Conservation (phyloP, 2,888 invertebrate genomes). For the Leptogaster cylindrica region DNA sequence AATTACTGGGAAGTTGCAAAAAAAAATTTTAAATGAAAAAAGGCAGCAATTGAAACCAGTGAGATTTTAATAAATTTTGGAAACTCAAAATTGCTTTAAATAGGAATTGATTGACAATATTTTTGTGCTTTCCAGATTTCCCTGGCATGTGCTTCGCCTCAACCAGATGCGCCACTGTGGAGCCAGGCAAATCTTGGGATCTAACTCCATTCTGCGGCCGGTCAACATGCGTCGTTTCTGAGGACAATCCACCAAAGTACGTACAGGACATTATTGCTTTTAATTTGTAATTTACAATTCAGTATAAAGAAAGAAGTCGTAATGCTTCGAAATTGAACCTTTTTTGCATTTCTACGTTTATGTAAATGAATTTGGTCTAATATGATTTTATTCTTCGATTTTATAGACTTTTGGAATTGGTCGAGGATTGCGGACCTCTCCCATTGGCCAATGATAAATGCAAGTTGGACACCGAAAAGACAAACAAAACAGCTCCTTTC, state of each 20-base stretch:
- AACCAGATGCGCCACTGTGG: slow-evolving; percentile 85
- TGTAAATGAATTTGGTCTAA: too few species aligned
- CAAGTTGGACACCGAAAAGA: slow-evolving; percentile 83
- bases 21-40: not conserved
- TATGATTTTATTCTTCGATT: slow-evolving; percentile 17
- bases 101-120: not conserved
- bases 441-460: slow-evolving; percentile 87
- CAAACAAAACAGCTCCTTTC: slow-evolving; percentile 88
- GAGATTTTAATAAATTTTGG: not conserved
- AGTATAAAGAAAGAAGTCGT: not conserved
- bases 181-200: slow-evolving; percentile 85
- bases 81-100: slow-evolving; percentile 14
- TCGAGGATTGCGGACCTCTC: slow-evolving; percentile 88
- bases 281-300: too few species aligned
- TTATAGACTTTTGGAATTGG: slow-evolving; percentile 76
- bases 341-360: too few species aligned
- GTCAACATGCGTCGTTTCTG: slow-evolving; percentile 80
- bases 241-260: slow-evolving; percentile 71
- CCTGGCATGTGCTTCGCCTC: slow-evolving; percentile 92
- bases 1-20: too few species aligned
- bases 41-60: too few species aligned
- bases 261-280: not conserved
- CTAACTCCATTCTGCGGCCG: slow-evolving; percentile 89
- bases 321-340: too few species aligned
- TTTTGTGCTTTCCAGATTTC: slow-evolving; percentile 68